Conservation (phyloP, 2,113 vertebrate genomes). For the Haemorhous mexicanus region DNA sequence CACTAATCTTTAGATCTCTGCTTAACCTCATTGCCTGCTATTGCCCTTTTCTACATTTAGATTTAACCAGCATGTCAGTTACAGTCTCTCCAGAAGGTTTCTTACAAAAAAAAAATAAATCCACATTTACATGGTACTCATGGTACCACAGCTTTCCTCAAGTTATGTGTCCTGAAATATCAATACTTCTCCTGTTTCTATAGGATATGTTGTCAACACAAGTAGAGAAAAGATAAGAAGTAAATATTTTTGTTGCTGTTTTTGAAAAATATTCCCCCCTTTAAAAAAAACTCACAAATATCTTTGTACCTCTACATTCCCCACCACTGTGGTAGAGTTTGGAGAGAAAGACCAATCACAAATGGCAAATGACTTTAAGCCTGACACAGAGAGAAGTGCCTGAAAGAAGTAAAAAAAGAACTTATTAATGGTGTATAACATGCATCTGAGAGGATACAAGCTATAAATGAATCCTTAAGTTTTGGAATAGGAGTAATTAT, state of each 20-base stretch:
- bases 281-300: rapidly evolving
- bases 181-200: neutral
- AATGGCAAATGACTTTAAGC: neutral
- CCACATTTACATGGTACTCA: neutral
- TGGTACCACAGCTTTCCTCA: neutral
- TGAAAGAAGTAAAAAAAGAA: neutral
- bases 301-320: neutral
- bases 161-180: neutral
- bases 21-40: constrained; percentile 63
- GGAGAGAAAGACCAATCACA: neutral
- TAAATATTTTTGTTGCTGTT: neutral
- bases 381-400: neutral
- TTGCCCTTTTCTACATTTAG: constrained; percentile 58
- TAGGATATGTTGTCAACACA: neutral
- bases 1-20: constrained; percentile 66
- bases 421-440: too few species aligned
- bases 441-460: neutral
- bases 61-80: constrained; percentile 33
- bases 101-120: neutral
- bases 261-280: neutral
- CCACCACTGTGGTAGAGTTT: neutral
- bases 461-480: neutral
- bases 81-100: neutral
- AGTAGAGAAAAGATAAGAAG: neutral
- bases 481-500: neutral